Conservation (phyloP, 2,113 vertebrate genomes). For the Nerophis ophidion region DNA sequence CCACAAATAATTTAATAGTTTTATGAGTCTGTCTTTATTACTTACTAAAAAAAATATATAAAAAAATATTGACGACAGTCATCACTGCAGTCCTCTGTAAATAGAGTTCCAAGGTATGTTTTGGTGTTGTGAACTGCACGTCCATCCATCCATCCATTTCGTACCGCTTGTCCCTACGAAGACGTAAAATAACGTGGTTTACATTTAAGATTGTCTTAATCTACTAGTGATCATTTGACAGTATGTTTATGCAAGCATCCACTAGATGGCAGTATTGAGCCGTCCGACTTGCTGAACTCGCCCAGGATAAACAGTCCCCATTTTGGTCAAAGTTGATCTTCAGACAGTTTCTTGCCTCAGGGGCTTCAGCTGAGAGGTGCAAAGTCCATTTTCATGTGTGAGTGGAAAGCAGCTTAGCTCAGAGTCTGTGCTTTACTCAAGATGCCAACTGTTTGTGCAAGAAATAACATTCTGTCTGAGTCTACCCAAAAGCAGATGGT, state of each 20-base stretch:
- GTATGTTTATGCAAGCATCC: not conserved
- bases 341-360: constrained; percentile 5
- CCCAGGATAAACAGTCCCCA: constrained; percentile 17
- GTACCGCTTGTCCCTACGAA: no score
- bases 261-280: constrained; percentile 43
- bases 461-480: constrained; percentile 17
- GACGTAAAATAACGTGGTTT: no score
- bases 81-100: no score
- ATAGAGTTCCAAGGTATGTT: no score
- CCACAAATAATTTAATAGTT: no score
- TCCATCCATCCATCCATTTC: no score
- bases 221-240: not conserved
- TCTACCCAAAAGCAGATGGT: constrained; percentile 14
- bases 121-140: no score
- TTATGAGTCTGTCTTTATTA: no score
- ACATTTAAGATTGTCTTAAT: no score
- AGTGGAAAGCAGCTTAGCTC: constrained; percentile 18
- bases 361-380: constrained; percentile 17
- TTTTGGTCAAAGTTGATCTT: constrained; percentile 2
- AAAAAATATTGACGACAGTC: no score
- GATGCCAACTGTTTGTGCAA: constrained; percentile 16
- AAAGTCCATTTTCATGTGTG: constrained; percentile 26
- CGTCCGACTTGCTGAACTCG: constrained; percentile 7
- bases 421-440: constrained; percentile 12
- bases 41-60: no score